Conservation (phyloP, 1,140 invertebrate species). For the Drosophila truncata region DNA sequence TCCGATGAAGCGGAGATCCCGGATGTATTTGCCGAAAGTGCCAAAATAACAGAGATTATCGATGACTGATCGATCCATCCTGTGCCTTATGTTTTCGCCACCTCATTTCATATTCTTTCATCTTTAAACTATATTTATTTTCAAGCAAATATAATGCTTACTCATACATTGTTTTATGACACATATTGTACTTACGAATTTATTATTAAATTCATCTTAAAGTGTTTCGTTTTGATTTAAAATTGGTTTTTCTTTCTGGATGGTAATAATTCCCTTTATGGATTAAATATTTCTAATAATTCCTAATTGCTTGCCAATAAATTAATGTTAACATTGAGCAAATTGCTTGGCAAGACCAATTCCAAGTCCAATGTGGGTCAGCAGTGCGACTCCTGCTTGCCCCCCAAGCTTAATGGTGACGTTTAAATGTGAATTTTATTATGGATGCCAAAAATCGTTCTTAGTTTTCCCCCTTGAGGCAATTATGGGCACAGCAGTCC, state of each 20-base stretch:
- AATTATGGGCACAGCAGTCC: conserved; percentile 21
- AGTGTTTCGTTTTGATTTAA: conserved; percentile 45
- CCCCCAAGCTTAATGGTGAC: background rate
- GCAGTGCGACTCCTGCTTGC: conserved; percentile 2
- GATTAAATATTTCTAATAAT: background rate
- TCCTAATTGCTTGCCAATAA: background rate
- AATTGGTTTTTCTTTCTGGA: background rate
- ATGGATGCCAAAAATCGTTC: conserved; percentile 27
- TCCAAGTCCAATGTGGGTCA: conserved; percentile 5
- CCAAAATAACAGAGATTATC: conserved; percentile 70
- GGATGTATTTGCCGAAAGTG: conserved; percentile 72
- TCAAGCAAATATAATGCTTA: conserved; percentile 18
- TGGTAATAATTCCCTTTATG: too few species aligned
- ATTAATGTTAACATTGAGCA: background rate
- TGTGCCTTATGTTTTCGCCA: conserved; percentile 15
- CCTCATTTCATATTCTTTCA: conserved; percentile 33
- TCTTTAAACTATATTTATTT: conserved; percentile 50
- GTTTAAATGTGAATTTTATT: conserved; percentile 17
- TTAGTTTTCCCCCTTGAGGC: conserved; percentile 5
- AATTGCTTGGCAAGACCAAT: background rate
- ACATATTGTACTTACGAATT: conserved; percentile 60
- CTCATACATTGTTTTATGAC: conserved; percentile 40
- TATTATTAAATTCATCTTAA: conserved; percentile 65
- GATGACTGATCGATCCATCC: conserved; percentile 44
- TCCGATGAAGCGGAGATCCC: conserved; percentile 73